A percentile compares a stretch with the other conserved stretches of the same genome.
Conservation (phyloP, 2,888 invertebrate genomes). For the Poecilobothrus nobilitatus region DNA sequence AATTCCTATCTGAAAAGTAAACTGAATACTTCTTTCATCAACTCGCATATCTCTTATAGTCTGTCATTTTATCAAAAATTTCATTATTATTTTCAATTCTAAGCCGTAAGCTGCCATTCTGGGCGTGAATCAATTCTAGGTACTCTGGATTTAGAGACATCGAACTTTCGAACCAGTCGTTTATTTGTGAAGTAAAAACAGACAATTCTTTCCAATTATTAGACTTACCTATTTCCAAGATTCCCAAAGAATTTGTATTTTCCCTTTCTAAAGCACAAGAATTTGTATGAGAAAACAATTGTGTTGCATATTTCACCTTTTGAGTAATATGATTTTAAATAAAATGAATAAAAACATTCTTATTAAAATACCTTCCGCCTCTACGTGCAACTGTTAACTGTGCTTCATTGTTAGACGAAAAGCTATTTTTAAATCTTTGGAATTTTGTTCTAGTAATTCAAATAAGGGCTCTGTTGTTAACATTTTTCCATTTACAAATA, state of each 20-base stretch:
- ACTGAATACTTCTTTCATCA: constrained; percentile 19
- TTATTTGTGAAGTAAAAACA: constrained; percentile 21
- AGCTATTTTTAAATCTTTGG: no score
- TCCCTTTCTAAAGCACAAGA: constrained; percentile 14
- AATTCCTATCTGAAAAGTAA: constrained; percentile 28
- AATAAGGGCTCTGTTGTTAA: constrained; percentile 10
- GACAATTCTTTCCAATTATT: constrained; percentile 23
- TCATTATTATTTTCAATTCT: constrained; percentile 19
- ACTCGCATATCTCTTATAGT: constrained; percentile 21
- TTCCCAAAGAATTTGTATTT: no score
- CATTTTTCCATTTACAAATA: no score
- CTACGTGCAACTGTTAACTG: constrained; percentile 2
- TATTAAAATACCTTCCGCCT: no score
- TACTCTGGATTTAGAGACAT: constrained; percentile 23
- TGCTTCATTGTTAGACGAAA: constrained; percentile 4
- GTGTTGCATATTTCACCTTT: constrained; percentile 17
- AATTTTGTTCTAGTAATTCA: constrained; percentile 7
- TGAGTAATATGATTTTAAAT: no score
- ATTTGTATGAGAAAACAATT: constrained; percentile 14
- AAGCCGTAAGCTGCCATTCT: constrained; percentile 25
- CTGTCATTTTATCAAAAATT: constrained; percentile 24
- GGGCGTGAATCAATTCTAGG: constrained; percentile 22
- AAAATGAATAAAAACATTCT: no score
- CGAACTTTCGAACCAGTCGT: constrained; percentile 29
- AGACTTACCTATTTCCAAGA: constrained; percentile 16